Evolutionary conservation across 2,113 vertebrate genomes (phyloP).

Genomic region (Crypturellus undulatus): DNA sequence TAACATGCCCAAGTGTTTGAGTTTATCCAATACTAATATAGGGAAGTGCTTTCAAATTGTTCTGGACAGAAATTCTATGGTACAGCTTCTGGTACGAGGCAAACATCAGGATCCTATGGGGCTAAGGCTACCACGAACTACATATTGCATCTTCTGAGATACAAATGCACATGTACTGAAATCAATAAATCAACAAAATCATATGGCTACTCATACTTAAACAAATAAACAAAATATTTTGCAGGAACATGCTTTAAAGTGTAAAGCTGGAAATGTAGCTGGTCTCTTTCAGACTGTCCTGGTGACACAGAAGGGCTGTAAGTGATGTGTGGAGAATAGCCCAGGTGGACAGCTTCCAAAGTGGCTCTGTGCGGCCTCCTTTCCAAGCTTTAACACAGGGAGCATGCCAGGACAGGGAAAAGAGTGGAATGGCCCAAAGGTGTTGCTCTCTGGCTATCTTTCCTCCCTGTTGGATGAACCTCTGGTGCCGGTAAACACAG

Average conservation of each 20-base stretch:
- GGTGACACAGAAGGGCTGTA: background rate
- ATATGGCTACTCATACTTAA: background rate
- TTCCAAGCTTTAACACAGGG: background rate
- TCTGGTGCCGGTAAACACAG: background rate
- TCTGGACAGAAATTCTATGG: background rate
- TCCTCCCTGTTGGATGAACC: background rate
- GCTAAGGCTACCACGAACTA: background rate
- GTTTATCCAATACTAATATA: constrained; percentile 4
- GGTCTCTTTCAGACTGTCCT: background rate
- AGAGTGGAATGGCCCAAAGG: background rate
- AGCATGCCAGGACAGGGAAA: background rate
- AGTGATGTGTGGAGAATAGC: background rate
- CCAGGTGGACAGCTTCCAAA: background rate
- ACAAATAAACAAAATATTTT: background rate
- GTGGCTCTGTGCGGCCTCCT: background rate
- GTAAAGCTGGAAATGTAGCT: background rate
- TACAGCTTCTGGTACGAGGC: background rate
- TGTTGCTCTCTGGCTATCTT: background rate
- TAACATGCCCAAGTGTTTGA: background rate
- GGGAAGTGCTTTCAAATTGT: background rate
- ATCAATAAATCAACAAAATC: background rate
- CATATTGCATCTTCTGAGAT: background rate
- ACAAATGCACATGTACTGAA: background rate
- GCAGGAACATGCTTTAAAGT: background rate
- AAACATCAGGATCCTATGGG: background rate